Conservation (phyloP, 2,888 invertebrate genomes). For the Seira musarum region DNA sequence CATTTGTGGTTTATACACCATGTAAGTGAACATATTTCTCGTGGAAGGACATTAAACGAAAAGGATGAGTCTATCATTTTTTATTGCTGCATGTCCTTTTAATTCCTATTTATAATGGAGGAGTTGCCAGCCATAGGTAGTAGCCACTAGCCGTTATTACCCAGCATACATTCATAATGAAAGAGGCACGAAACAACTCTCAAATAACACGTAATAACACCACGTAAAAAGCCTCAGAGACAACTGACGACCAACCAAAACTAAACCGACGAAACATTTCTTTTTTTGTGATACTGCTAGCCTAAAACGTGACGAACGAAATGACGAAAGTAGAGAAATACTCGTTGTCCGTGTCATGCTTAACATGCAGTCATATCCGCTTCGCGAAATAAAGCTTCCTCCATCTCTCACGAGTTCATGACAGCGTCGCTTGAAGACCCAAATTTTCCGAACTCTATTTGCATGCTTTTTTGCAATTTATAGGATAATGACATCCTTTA, state of each 20-base stretch:
- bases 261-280: no score
- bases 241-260: not conserved
- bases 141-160: constrained; percentile 40
- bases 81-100: not conserved
- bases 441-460: not conserved
- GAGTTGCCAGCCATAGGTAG: not conserved
- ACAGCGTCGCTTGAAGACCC: not conserved
- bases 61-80: not conserved
- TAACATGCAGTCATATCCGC: no score
- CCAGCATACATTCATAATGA: constrained; percentile 41
- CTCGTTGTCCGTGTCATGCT: no score
- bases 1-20: not conserved
- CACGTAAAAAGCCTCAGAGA: not conserved
- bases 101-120: not conserved
- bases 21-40: not conserved
- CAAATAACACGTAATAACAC: not conserved
- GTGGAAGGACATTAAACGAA: not conserved
- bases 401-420: not conserved
- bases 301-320: not conserved
- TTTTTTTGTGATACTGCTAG: not conserved
- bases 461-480: not conserved
- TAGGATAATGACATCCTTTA: not conserved
- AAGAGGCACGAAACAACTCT: constrained; percentile 16
- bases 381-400: not conserved
- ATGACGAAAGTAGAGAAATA: not conserved